These are phyloP conservation scores for Geotrupes spiniger DNA, from an alignment of 2,888 invertebrate genomes.

Conservation along the genomic window DNA sequence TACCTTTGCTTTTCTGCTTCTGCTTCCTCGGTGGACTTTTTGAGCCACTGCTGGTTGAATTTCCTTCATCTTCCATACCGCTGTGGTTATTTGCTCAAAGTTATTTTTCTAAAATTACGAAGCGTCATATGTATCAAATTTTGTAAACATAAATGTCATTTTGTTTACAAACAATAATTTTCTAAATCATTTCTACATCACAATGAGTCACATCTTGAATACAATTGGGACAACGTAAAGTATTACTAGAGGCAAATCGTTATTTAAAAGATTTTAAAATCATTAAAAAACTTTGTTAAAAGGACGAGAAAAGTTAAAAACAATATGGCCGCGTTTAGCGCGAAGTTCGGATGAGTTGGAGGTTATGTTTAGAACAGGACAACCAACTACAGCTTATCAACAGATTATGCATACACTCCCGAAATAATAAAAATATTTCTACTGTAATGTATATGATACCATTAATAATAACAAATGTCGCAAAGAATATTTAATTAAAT, in stretches of 20 bases:
- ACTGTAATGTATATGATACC: too few species aligned
- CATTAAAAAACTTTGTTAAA: constrained; percentile 1
- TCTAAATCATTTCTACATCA: not conserved
- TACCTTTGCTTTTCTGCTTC: not conserved
- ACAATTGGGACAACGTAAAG: not conserved
- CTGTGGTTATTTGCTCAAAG: not conserved
- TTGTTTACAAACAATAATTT: not conserved
- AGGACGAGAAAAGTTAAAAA: not conserved
- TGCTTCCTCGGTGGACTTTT: not conserved
- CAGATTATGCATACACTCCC: too few species aligned
- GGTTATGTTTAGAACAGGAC: not conserved
- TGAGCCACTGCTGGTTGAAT: not conserved
- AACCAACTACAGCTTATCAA: too few species aligned
- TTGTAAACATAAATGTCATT: constrained; percentile 3
- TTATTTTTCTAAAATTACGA: constrained; percentile 1
- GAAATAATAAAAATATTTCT: too few species aligned
- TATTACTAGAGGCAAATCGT: not conserved
- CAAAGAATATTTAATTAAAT: too few species aligned
- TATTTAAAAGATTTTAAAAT: constrained; percentile 1
- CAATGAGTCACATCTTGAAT: not conserved
- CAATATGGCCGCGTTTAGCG: constrained; percentile 1
- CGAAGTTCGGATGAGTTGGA: constrained; percentile 4
- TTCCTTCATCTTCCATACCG: constrained; percentile 4
- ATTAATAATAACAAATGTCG: too few species aligned
- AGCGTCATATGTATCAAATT: not conserved